Conservation (phyloP, 2,888 invertebrate species). For the Lithophane socia region DNA sequence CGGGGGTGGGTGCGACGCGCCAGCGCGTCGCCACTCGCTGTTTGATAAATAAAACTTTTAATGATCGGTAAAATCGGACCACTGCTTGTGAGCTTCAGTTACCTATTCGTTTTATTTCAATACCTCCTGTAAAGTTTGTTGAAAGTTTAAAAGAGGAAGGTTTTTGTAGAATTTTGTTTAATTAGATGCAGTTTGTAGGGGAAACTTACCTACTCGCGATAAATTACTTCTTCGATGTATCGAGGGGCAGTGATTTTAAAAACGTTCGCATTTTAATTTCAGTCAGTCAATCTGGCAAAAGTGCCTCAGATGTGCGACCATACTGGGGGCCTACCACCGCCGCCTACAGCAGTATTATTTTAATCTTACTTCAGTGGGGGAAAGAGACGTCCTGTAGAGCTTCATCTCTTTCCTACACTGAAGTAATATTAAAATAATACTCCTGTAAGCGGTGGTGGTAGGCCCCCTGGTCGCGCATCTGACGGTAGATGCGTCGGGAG, state of each 20-base stretch:
- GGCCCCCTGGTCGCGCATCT: no score
- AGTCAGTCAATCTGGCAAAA: no score
- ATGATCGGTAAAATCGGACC: slow-evolving; percentile 59
- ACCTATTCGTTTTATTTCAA: slow-evolving; percentile 42
- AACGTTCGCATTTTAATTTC: no score
- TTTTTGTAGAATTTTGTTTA: slow-evolving; percentile 19
- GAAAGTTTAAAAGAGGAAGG: slow-evolving; percentile 8
- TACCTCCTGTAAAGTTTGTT: slow-evolving; percentile 26
- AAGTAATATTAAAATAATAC: no score
- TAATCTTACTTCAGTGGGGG: no score
- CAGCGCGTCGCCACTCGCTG: slow-evolving; percentile 57
- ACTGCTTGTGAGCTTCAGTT: slow-evolving; percentile 18
- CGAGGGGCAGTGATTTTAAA: not conserved
- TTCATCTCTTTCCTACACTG: no score
- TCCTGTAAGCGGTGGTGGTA: no score
- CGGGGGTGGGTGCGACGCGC: slow-evolving; percentile 65
- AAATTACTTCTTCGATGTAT: not conserved
- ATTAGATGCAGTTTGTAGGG: slow-evolving; percentile 7
- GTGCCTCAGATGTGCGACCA: no score
- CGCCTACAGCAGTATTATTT: no score
- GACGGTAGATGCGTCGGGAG: no score
- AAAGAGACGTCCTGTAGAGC: no score
- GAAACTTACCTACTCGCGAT: not conserved
- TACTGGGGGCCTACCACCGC: no score
- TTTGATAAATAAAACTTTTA: slow-evolving; percentile 69